Conservation (phyloP, 2,888 invertebrate genomes). For the Branchinecta sandiegonensis region DNA sequence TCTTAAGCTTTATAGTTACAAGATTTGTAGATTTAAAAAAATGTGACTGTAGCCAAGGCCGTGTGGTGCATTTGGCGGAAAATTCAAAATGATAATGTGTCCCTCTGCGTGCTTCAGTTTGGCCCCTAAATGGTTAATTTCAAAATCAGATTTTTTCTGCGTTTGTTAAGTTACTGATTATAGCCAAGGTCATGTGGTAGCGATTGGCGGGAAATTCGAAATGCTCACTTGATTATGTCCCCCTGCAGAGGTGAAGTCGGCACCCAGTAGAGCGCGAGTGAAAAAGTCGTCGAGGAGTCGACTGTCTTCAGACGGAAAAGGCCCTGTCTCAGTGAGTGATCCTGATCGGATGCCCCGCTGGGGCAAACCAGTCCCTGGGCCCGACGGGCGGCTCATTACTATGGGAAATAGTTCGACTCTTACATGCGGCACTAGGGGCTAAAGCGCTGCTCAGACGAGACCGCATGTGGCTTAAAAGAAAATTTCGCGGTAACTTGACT, state of each 20-base stretch:
- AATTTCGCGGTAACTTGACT: constrained; percentile 14
- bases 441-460: neutral
- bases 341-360: constrained; percentile 5
- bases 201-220: neutral
- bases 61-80: too few species aligned
- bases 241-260: neutral
- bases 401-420: constrained; percentile 17
- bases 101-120: too few species aligned
- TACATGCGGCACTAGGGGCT: constrained; percentile 15
- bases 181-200: too few species aligned
- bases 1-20: too few species aligned
- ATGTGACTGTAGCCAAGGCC: too few species aligned
- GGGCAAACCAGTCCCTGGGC: constrained; percentile 10
- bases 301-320: constrained; percentile 9
- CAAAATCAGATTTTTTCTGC: too few species aligned
- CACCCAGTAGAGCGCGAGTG: constrained; percentile 13
- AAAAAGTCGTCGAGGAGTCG: constrained; percentile 11
- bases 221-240: neutral
- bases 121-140: too few species aligned
- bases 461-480: constrained; percentile 9
- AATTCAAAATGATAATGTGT: too few species aligned
- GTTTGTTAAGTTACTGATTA: too few species aligned
- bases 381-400: constrained; percentile 12
- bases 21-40: too few species aligned
- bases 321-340: constrained; percentile 13